A percentile compares a stretch with the other conserved stretches of the same genome.
phyloP scores from a whole-genome alignment of 2,888 invertebrate species.

The Ptilodon capucinus region DNA sequence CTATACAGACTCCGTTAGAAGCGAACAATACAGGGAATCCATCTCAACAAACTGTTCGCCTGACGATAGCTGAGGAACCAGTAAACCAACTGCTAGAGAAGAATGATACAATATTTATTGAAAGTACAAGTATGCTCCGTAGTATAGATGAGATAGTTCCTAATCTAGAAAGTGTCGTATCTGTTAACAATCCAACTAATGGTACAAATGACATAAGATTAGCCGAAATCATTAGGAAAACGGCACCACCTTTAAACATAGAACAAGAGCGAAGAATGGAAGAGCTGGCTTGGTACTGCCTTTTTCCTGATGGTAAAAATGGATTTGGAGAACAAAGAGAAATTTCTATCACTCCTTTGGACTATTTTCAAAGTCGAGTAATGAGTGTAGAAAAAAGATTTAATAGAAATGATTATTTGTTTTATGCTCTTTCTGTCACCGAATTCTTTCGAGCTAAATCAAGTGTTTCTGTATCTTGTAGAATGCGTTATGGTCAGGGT shows the following conservation, averaged over 20 bases:
- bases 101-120: background rate
- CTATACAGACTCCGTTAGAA: too few species aligned
- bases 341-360: constrained; percentile 10
- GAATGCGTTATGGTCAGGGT: constrained; percentile 26
- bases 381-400: constrained; percentile 25
- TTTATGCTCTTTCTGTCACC: constrained; percentile 39
- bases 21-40: too few species aligned
- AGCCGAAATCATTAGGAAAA: constrained; percentile 8
- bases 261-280: constrained; percentile 10
- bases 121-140: constrained; percentile 2
- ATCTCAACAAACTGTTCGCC: background rate
- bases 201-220: constrained; percentile 3
- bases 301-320: constrained; percentile 27
- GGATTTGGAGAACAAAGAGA: constrained; percentile 29
- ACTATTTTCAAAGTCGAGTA: constrained; percentile 28
- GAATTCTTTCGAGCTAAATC: constrained; percentile 33
- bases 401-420: constrained; percentile 37
- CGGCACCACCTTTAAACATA: constrained; percentile 8
- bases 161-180: constrained; percentile 4
- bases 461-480: constrained; percentile 36
- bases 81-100: background rate
- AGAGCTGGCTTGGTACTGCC: constrained; percentile 27
- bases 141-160: constrained; percentile 4
- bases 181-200: background rate
- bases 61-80: background rate